A percentile compares a stretch with the other conserved stretches of the same genome.
These are phyloP conservation scores for Actenoides hombroni DNA, from an alignment of 2,113 vertebrate genomes.

Conservation along the genomic window DNA sequence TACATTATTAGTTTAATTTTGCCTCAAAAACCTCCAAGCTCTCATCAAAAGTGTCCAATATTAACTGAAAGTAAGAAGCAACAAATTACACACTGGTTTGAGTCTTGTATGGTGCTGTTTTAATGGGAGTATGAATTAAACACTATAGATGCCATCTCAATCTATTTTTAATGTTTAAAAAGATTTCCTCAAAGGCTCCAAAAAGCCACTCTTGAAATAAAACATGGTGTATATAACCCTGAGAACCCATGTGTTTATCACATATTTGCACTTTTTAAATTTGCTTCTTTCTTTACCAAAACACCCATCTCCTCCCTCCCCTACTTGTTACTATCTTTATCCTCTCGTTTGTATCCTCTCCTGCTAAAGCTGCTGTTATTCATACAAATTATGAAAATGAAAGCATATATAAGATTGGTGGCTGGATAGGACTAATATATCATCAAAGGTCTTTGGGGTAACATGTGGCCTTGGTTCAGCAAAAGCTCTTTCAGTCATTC, in stretches of 20 bases:
- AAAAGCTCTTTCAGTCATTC: constrained; percentile 25
- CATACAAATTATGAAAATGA: neutral
- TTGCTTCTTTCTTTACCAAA: neutral
- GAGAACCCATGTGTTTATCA: neutral
- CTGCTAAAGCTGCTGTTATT: neutral
- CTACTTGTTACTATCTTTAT: neutral
- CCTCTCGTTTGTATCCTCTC: neutral
- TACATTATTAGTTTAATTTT: neutral
- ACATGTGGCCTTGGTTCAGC: neutral
- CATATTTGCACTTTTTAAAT: neutral
- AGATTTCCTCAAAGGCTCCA: neutral
- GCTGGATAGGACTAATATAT: neutral
- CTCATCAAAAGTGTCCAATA: neutral
- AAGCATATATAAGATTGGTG: neutral
- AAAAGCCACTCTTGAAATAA: neutral
- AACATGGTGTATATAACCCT: neutral
- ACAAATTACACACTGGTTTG: neutral
- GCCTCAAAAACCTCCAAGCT: neutral
- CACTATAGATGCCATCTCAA: neutral
- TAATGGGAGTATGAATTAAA: neutral
- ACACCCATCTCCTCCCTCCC: neutral
- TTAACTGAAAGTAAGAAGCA: neutral
- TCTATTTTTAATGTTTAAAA: neutral
- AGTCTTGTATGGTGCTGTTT: neutral
- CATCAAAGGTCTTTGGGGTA: neutral